Evolutionary conservation across 2,113 vertebrate species (phyloP).

Genomic region (Heloderma charlesbogerti): DNA sequence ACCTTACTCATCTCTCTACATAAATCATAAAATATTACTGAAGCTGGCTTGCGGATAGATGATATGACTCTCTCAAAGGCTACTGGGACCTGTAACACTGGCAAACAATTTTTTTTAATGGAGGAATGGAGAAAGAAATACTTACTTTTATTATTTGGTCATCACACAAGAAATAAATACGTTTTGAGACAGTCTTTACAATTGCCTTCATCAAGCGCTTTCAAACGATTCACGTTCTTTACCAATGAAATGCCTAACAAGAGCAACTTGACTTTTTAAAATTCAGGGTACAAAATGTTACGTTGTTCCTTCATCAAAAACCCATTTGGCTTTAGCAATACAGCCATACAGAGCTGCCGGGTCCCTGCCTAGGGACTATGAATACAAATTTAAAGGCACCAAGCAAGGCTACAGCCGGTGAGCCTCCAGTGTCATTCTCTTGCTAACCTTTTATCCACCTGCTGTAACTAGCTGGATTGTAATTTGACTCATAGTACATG

Average conservation of each 20-base stretch:
- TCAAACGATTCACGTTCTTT: constrained; percentile 26
- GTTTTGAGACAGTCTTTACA: constrained; percentile 43
- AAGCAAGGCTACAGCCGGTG: not conserved
- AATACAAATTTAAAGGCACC: not conserved
- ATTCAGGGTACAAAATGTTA: not conserved
- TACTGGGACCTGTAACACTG: too few species aligned
- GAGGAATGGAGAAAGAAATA: constrained; percentile 2
- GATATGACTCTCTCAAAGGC: not conserved
- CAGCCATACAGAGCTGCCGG: not conserved
- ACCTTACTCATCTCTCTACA: not conserved
- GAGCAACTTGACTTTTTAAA: not conserved
- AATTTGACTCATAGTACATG: not conserved
- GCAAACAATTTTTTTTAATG: not conserved
- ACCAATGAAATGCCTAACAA: not conserved
- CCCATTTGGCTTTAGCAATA: not conserved
- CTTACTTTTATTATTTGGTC: constrained; percentile 60
- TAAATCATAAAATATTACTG: not conserved
- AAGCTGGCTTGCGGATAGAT: not conserved
- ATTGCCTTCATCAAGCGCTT: constrained; percentile 34
- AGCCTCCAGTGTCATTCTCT: not conserved
- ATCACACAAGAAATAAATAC: constrained; percentile 38
- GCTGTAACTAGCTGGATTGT: not conserved
- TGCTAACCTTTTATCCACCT: too few species aligned
- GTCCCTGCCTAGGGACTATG: not conserved
- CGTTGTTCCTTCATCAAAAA: not conserved